Evolutionary conservation across 2,113 vertebrate genomes (phyloP), one percentile per base, ranked within the genome.

Genomic region (Atlantisia rogersi): DNA sequence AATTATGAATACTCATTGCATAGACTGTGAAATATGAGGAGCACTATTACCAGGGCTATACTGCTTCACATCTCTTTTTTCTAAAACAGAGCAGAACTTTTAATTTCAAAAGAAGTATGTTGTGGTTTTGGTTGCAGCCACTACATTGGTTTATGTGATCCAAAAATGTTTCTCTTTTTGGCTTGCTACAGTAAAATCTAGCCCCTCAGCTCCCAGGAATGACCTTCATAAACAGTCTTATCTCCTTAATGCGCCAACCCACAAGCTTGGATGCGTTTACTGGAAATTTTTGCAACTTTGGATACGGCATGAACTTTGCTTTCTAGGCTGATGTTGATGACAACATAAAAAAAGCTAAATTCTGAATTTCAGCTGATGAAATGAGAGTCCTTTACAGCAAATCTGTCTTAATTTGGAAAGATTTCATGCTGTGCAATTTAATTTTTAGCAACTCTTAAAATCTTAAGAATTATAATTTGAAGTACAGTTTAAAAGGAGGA

Each of bases 241-340:
- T 94, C 94, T 95, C 56, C 84, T 29, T 32, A 76, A 53, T 3
- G 2, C 26, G 65, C 68, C 90, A 94, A 71, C 86, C 60, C 79
- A 73, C 94, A 90, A n/a, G 11, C 44, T 81, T 90, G 82, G 88
- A 90, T 50, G 7, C 31, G 31, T 65, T 86, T 84, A 75, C 76
- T 82, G 86, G 90, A 96, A 93, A 75, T 64, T 77, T 84, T 40
- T 86, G 52, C 48, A 91, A 85, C 15, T 67, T 78, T 92, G 92
- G 75, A 86, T 65, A 44, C 2, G 1, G 64, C 39, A 40, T 2
- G 12, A 94, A 82, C 71, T 96, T 91, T 90, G 93, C 94, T 95
- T 96, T 96, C 93, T 88, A 97, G 88, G 88, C 29, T 92, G 71
- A 80, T 77, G 31, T n/a, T 68, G 78, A 89, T 55, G 35, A 58